These are phyloP conservation scores for Melanerpes formicivorus DNA, from an alignment of 2,113 vertebrate species.

Conservation along the genomic window DNA sequence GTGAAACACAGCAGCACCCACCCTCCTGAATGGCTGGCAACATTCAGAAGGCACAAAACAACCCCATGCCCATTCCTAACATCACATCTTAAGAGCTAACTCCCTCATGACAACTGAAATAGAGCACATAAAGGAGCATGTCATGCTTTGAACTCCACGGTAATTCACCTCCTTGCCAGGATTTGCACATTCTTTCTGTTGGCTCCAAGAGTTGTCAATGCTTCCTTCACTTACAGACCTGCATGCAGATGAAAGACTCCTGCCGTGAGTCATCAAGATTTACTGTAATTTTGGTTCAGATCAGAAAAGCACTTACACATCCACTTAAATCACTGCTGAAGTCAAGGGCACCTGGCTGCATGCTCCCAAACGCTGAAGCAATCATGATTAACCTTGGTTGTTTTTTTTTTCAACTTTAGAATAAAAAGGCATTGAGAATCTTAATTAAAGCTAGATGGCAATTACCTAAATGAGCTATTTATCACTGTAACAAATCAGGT, in stretches of 20 bases:
- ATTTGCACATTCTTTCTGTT: conserved; percentile 6
- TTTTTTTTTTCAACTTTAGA: not conserved
- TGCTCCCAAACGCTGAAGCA: not conserved
- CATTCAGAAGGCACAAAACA: not conserved
- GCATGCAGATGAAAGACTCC: conserved; percentile 25
- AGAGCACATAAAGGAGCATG: not conserved
- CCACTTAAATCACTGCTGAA: not conserved
- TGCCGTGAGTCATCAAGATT: not conserved
- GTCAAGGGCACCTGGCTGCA: conserved; percentile 21
- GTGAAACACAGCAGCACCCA: not conserved
- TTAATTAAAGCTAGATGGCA: conserved; percentile 18
- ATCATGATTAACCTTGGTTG: not conserved
- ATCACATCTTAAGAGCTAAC: not conserved
- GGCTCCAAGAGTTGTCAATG: not conserved
- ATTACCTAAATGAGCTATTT: conserved; percentile 22
- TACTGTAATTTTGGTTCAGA: conserved; percentile 45
- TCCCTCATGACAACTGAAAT: not conserved
- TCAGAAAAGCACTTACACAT: not conserved
- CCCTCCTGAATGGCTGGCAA: not conserved
- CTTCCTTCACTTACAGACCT: not conserved
- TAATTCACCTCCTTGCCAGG: conserved; percentile 21
- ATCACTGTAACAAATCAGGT: not conserved
- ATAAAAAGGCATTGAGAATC: not conserved
- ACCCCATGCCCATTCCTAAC: not conserved
- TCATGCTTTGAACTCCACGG: not conserved